Conservation (phyloP, 2,888 invertebrate genomes). For the Strigamia crassipes region DNA sequence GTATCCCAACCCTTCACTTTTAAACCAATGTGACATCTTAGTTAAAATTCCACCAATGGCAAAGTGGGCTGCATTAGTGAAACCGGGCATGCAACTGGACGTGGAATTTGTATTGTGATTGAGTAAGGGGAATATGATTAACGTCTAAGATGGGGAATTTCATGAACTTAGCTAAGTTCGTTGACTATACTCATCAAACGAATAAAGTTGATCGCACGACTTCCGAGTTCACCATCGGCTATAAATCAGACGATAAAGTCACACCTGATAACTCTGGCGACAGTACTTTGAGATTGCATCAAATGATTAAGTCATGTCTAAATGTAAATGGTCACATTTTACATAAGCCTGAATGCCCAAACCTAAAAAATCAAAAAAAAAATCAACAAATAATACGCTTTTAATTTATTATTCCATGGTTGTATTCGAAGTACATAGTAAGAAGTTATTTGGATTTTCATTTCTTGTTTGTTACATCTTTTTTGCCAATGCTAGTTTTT, state of each 20-base stretch:
- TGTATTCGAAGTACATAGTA: no score
- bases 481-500: no score
- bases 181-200: slow-evolving; percentile 20
- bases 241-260: slow-evolving; percentile 4
- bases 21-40: background rate
- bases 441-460: no score
- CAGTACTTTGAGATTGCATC: background rate
- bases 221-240: background rate
- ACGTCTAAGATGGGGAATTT: background rate
- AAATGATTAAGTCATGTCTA: no score
- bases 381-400: no score
- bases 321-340: no score
- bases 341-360: no score
- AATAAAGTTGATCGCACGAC: background rate
- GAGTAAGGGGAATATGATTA: background rate
- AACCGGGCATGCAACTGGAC: background rate
- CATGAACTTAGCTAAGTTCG: background rate
- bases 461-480: no score
- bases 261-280: slow-evolving; percentile 16
- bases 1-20: background rate
- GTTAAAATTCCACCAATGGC: slow-evolving; percentile 14
- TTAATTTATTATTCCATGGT: no score
- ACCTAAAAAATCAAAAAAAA: no score
- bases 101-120: background rate
- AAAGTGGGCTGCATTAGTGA: background rate